A percentile compares a stretch with the other conserved stretches of the same genome.
Evolutionary conservation across 1,140 invertebrate species (phyloP).

Genomic region (Panagrolaimus sp.): DNA sequence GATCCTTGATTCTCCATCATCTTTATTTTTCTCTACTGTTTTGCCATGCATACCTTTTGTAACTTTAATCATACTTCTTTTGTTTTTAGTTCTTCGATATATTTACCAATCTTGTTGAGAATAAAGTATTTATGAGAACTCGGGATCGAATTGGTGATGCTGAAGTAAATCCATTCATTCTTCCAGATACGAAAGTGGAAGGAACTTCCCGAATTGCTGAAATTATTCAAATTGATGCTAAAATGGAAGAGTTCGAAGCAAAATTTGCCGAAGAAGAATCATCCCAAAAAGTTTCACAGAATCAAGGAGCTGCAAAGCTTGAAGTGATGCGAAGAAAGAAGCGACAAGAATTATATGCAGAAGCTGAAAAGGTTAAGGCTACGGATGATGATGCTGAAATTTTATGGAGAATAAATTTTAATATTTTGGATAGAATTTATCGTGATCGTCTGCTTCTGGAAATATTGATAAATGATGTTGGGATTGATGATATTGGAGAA

Average conservation of each 20-base stretch:
- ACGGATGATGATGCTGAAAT: neutral
- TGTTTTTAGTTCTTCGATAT: slow-evolving; percentile 10
- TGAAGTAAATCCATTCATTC: neutral
- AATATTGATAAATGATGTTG: slow-evolving; percentile 3
- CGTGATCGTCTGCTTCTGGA: slow-evolving; percentile 13
- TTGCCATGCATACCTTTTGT: no score
- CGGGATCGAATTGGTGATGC: neutral
- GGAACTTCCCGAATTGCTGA: neutral
- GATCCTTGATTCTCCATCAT: no score
- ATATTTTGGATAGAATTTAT: slow-evolving; percentile 16
- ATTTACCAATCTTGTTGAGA: neutral
- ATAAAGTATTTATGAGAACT: slow-evolving; percentile 9
- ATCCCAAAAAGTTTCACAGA: neutral
- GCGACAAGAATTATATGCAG: slow-evolving; percentile 1
- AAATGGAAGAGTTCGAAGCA: neutral
- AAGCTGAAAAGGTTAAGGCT: neutral
- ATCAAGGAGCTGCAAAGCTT: neutral
- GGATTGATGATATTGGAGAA: slow-evolving; percentile 2
- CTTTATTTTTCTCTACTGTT: no score
- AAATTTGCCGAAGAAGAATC: neutral
- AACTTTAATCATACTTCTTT: no score
- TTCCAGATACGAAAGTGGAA: neutral
- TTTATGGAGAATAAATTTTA: slow-evolving; percentile 6
- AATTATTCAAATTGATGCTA: neutral
- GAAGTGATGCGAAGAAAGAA: neutral